Evolutionary conservation across 2,888 invertebrate species (phyloP), one percentile per base, ranked within the genome.

Genomic region (Lasioglossum villosulum): DNA sequence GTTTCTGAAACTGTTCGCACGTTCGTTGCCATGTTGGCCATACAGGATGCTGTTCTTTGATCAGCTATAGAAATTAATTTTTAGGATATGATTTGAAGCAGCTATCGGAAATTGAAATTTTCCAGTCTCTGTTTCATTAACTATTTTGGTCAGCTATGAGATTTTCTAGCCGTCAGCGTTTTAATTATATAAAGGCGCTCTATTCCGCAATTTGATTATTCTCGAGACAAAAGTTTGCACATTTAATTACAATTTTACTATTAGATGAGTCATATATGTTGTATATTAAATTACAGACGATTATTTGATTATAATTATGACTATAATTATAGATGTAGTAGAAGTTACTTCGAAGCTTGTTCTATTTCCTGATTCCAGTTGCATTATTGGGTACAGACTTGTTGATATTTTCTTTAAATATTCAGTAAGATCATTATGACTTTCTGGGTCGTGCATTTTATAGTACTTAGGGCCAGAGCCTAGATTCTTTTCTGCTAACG

Each of bases 401-500:
- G 37, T 68, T 68, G 68, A 37, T 68, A 23, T 23, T 10, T 27
- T 59, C 59, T 68, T 37, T 39, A 37, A 39, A 68, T 39, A 68
- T 34, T 68, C 68, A 68, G 68, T 12, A 37, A 37, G 23, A 68
- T 12, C 23, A 39, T 68, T 68, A 68, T 10, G 23, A 39, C 23
- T 68, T 68, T 68, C 23, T 68, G 23, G 4, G 23, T n/a, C 37
- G 23, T 37, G 34, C 37, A 37, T 68, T 68, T 37, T 68, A 68
- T 37, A 68, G 10, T 4, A 4, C 37, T 39, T 23, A 68, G 10
- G 34, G 19, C 37, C 37, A 37, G 68, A n/a, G 37, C 37, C 37
- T 12, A 23, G 68, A 37, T 39, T 37, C 68, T 68, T 68, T 42
- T 70, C 34, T 27, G 39, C 70, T 42, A 70, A 70, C 70, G 42